Evolutionary conservation across 2,797 vertebrate genomes (phyloP), one percentile per base, ranked within the genome.

Genomic region (Silurus lanzhouensis): DNA sequence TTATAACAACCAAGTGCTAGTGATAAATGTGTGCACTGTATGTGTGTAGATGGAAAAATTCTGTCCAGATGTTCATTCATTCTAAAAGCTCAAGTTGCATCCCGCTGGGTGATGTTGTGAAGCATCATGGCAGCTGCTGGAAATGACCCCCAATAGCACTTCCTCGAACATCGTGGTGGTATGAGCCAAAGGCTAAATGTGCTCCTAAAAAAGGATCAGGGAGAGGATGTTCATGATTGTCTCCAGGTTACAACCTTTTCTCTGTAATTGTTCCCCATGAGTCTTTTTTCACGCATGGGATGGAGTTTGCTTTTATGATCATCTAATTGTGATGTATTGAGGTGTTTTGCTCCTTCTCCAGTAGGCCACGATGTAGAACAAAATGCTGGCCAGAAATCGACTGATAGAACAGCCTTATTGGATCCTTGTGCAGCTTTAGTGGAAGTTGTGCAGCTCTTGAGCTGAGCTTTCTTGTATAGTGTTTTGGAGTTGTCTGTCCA

Each of bases 251-350:
- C 25, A 17, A 60, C 58, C 15, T 6, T 77, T 46, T 46, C 58
- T 64, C 14, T 79, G 38, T 25, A 48, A 80, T 64, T 80, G 6
- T 44, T 79, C 46, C 44, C 27, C 63, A 3, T n/a, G 38, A 64
- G 22, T n/a, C 60, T 48, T 15, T 5, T 48, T 38, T 79, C 44
- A 63, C 22, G 13, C 31, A 2, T 44, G 31, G 22, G 20, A n/a
- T 63, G 38, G 38, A n/a, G 31, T n/a, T 63, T 2, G 31, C 2
- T 17, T 78, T 78, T 61, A 20, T 79, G 38, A 48, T 79, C 3
- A 64, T 20, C 38, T 79, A 63, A 61, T n/a, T 79, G 76, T 46
- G 6, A 63, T n/a, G 20, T 63, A 79, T 79, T 79, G 22, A 63
- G 38, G 9, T 61, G 58, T 38, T 78, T 12, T 77, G 75, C 9